Percentiles rank a stretch among this genome's conserved stretches.
Evolutionary conservation across 2,888 invertebrate species (phyloP).

Genomic region (Acrocyrtus sp.): DNA sequence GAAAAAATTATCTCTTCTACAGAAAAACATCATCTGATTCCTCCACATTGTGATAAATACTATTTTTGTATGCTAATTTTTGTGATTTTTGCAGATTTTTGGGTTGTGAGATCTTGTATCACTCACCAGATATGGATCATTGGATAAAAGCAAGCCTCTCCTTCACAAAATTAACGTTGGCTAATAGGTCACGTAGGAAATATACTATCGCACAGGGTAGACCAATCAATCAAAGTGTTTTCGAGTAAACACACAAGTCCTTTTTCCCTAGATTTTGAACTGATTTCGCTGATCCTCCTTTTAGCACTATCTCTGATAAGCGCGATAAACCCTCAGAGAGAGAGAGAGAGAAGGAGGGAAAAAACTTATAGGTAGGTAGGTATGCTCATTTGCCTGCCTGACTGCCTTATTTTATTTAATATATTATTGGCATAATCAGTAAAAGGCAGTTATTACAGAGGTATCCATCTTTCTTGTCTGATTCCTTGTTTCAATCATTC

Average conservation of each 20-base stretch:
- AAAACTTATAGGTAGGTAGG: no score
- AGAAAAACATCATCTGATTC: constrained; percentile 45
- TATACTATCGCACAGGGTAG: background rate
- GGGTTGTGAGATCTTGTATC: background rate
- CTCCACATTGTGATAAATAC: constrained; percentile 7
- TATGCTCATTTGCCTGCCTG: no score
- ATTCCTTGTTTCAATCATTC: background rate
- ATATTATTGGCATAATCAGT: no score
- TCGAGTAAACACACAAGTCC: constrained; percentile 18
- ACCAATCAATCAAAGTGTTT: background rate
- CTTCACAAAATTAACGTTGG: constrained; percentile 14
- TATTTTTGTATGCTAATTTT: no score
- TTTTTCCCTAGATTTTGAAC: no score
- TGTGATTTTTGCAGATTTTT: constrained; percentile 41
- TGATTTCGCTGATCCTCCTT: no score
- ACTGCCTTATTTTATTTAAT: no score
- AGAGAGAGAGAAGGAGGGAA: no score
- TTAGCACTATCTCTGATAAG: no score
- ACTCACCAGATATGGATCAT: background rate
- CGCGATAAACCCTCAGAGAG: no score
- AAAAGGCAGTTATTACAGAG: no score
- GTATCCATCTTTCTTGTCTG: background rate
- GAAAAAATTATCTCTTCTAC: background rate
- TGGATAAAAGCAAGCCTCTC: constrained; percentile 4
- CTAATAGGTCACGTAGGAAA: constrained; percentile 41